phyloP scores from a whole-genome alignment of 2,888 invertebrate species.

The Epinotia nisella region DNA sequence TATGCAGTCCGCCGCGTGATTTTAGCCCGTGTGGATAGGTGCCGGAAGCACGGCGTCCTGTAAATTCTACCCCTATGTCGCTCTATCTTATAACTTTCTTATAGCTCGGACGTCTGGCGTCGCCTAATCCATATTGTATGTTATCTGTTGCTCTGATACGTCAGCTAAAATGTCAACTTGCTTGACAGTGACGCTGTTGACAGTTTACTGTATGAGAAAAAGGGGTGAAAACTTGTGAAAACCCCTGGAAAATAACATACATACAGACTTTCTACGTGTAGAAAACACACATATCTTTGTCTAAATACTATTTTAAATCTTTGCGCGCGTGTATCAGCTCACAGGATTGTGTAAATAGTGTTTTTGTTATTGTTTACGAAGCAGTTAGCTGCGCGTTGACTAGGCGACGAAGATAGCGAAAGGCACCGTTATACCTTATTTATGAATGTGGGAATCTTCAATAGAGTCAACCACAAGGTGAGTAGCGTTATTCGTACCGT shows the following conservation, averaged over 20 bases:
- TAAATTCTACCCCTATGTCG: too few species aligned
- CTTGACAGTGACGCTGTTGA: conserved; percentile 11
- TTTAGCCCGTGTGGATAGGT: too few species aligned
- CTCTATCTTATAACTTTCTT: not conserved
- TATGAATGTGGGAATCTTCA: conserved; percentile 94
- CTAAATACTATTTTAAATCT: not conserved
- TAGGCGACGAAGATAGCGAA: conserved; percentile 45
- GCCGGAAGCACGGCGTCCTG: too few species aligned
- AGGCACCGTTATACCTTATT: conserved; percentile 74
- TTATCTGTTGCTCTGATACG: too few species aligned
- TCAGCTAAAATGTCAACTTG: conserved; percentile 6
- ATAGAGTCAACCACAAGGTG: conserved; percentile 92
- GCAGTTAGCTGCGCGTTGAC: conserved; percentile 39
- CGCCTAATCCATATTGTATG: too few species aligned
- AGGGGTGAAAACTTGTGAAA: conserved; percentile 35
- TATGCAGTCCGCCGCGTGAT: too few species aligned
- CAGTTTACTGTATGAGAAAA: conserved; percentile 11
- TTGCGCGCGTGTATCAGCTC: not conserved
- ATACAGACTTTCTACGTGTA: conserved; percentile 15
- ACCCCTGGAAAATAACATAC: conserved; percentile 7
- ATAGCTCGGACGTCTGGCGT: too few species aligned
- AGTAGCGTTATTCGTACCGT: conserved; percentile 49
- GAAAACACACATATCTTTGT: not conserved
- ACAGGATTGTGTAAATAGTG: conserved; percentile 11
- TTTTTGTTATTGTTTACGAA: conserved; percentile 37